Evolutionary conservation across 2,888 invertebrate genomes (phyloP), one percentile per base, ranked within the genome.

Genomic region (Brenthis hecate): DNA sequence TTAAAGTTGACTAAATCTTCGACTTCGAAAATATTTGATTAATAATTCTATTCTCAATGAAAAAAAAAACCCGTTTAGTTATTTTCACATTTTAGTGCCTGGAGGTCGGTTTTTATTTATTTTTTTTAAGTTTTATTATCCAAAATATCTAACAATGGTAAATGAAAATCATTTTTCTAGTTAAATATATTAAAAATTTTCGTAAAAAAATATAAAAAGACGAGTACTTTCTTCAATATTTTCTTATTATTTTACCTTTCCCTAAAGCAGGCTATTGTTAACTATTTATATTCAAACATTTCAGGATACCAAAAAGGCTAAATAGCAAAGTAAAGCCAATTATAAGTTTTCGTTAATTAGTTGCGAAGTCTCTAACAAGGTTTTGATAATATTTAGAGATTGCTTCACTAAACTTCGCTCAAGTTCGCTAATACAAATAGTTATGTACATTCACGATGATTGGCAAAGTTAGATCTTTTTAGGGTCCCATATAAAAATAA

Each of bases 321-420:
- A 71, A 71, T 63, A 70, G 62, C 66, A 48, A 72, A 71, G 68
- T 68, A 61, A 58, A 66, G 66, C 71, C 66, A 76, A 76, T 74
- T 76, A 75, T 73, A 75, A 75, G 68, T 74, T 75, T 68, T 69
- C 64, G 65, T 71, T 75, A 75, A 75, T 75, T 74, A 74, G 62
- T 61, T 53, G 60, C 47, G 43, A 71, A 69, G 66, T 66, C 63
- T 66, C 54, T 67, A 71, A 71, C 71, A 66, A 71, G 69, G 50
- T 71, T 71, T 61, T 64, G 64, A 64, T 64, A 66, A 71, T 71
- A 66, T 71, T 71, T 69, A 61, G 69, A 65, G 47, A 60, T 65
- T 43, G 36, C 36, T 53, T 58, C 60, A 56, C 47, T 53, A 23
- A 56, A 51, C 66, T 60, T 61, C 48, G 56, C 48, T 56, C 36